These are phyloP conservation scores for Fistularia commersonii DNA, from an alignment of 2,797 vertebrate species.

Conservation along the genomic window DNA sequence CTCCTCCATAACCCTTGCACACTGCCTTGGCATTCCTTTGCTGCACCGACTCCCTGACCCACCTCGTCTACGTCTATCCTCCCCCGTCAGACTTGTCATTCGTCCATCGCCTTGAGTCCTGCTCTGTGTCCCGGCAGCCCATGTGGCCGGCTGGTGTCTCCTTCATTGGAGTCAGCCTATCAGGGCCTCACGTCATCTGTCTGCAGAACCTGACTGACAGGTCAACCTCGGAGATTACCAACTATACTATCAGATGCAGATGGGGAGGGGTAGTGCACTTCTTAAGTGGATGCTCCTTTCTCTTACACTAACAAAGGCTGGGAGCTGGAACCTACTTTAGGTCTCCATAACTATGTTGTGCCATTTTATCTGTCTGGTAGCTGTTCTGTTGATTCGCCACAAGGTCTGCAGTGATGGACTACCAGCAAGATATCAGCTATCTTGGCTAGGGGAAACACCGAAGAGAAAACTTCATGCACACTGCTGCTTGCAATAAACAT, in stretches of 20 bases:
- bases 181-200: conserved; percentile 74
- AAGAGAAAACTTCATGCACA: conserved; percentile 26
- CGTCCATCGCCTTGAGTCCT: conserved; percentile 53
- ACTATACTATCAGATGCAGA: conserved; percentile 51
- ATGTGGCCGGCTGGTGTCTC: conserved; percentile 54
- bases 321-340: conserved; percentile 32
- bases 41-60: conserved; percentile 44
- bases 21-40: conserved; percentile 54
- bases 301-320: conserved; percentile 50
- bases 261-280: conserved; percentile 26
- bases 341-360: conserved; percentile 41
- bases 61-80: conserved; percentile 9
- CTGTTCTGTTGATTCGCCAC: conserved; percentile 54
- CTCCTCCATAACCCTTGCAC: conserved; percentile 45
- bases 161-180: conserved; percentile 70
- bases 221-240: conserved; percentile 66
- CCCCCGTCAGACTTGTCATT: conserved; percentile 9
- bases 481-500: conserved; percentile 33
- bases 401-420: conserved; percentile 51
- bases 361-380: conserved; percentile 63
- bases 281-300: conserved; percentile 62
- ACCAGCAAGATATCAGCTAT: conserved; percentile 56
- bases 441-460: conserved; percentile 9
- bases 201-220: conserved; percentile 65
- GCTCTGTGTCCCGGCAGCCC: conserved; percentile 55